Evolutionary conservation across 2,113 vertebrate genomes (phyloP).

Genomic region (Stomatorhinus ivindoensis): DNA sequence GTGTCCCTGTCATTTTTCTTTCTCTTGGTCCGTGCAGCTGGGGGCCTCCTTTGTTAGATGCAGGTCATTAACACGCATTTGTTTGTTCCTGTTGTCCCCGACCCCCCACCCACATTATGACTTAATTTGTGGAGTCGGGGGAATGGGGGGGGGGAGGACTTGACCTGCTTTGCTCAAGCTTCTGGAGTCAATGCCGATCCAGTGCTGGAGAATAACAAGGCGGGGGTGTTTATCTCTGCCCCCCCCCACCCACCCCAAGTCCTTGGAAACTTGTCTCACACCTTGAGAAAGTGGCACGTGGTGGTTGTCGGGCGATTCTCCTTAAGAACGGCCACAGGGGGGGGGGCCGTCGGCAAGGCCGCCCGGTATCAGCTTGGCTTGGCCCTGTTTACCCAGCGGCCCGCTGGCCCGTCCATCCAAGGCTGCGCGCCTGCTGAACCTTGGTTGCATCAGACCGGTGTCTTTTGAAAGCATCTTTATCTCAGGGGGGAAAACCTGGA

Average conservation of each 20-base stretch:
- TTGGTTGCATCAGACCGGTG: conserved; percentile 75
- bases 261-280: conserved; percentile 23
- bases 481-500: conserved; percentile 77
- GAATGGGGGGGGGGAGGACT: not conserved
- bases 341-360: conserved; percentile 31
- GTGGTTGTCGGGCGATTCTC: conserved; percentile 29
- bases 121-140: not conserved
- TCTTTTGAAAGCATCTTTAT: conserved; percentile 82
- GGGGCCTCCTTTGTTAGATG: not conserved
- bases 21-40: not conserved
- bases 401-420: conserved; percentile 62
- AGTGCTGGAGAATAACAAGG: not conserved
- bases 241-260: conserved; percentile 5
- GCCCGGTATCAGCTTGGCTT: conserved; percentile 62
- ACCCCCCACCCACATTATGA: not conserved
- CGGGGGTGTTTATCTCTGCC: conserved; percentile 4
- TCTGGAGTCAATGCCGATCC: not conserved
- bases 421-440: conserved; percentile 78
- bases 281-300: conserved; percentile 39
- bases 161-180: not conserved
- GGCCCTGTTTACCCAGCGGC: conserved; percentile 72
- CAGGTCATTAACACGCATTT: conserved; percentile 5
- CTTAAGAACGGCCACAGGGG: conserved; percentile 35
- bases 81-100: not conserved
- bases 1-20: not conserved